These are phyloP conservation scores for Lycocerus yunnanus DNA, from an alignment of 2,888 invertebrate genomes.

Conservation along the genomic window DNA sequence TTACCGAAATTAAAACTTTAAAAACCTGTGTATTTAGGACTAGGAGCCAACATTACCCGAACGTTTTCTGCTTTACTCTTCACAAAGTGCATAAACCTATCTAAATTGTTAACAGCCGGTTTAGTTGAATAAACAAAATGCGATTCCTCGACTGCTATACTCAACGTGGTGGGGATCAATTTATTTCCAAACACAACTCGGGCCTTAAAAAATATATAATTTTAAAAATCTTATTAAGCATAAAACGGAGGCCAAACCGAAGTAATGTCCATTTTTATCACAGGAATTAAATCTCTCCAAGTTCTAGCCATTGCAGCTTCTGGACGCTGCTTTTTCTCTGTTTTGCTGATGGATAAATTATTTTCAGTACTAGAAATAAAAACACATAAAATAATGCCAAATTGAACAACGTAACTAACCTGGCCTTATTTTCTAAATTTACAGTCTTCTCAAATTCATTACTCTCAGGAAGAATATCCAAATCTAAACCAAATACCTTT, in stretches of 20 bases:
- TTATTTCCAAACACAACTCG: constrained; percentile 95
- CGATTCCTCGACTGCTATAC: constrained; percentile 90
- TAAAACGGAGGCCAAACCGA: constrained; percentile 59
- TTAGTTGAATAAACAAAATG: constrained; percentile 95
- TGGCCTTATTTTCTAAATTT: constrained; percentile 38
- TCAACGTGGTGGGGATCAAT: constrained; percentile 89
- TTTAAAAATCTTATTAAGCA: not conserved
- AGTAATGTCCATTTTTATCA: constrained; percentile 92
- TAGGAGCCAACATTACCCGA: constrained; percentile 93
- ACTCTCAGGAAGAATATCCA: constrained; percentile 69
- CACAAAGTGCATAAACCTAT: constrained; percentile 94
- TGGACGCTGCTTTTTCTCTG: constrained; percentile 61
- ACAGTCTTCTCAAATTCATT: constrained; percentile 41
- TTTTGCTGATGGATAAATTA: constrained; percentile 21
- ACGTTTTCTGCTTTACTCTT: constrained; percentile 95
- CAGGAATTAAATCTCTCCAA: constrained; percentile 95
- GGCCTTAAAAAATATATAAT: constrained; percentile 61
- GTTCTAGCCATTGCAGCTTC: constrained; percentile 86
- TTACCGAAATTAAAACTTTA: not conserved
- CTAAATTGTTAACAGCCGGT: constrained; percentile 90
- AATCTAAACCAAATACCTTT: constrained; percentile 83
- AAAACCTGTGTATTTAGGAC: constrained; percentile 85
- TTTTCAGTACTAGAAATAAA: constrained; percentile 21
- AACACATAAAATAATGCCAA: not conserved
- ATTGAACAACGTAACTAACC: constrained; percentile 6